Evolutionary conservation across 2,888 invertebrate genomes (phyloP), one percentile per base, ranked within the genome.

Genomic region (Odontothrips loti): DNA sequence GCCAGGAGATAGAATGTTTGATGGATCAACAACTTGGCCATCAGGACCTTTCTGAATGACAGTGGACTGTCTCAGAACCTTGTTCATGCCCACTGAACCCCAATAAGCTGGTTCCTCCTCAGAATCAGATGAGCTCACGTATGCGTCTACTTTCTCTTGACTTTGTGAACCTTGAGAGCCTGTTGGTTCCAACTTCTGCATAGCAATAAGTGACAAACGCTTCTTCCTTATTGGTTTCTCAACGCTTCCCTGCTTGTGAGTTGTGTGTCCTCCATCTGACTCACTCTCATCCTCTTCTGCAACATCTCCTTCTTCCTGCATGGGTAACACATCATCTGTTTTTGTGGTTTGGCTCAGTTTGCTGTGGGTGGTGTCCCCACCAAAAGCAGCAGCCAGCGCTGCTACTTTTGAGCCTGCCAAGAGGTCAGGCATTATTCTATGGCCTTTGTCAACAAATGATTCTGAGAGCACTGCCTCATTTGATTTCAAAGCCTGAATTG

Each of bases 161-260:
- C 20, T 47, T 17, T 63, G 80, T 23, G 80, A 80, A 4, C 47
- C 75, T n/a, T 20, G 47, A 43, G 80, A 58, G 75, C 47, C 58
- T n/a, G 48, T 43, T 27, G 58, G 58, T 68, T 80, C 68, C 11
- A 80, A 17, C 9, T 63, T 43, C 27, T 80, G 63, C 83, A 83
- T 84, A 63, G 85, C 84, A 58, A 84, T 82, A 79, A 85, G 83
- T 79, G 84, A 82, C 81, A 84, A 84, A 27, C 85, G 83, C 80
- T 85, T 85, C 79, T 83, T 83, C 68, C 84, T 83, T 79, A 85
- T 81, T 51, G 85, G 84, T 82, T 83, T 83, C 34, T 84, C 85
- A 80, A 82, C 81, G 80, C 81, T 80, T 23, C 83, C 83, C 63
- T 80, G 20, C 20, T 80, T 79, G 82, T 81, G 51, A 17, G 43